These are phyloP conservation scores for Tetranychus truncatus DNA, from an alignment of 2,888 invertebrate genomes.

Conservation along the genomic window DNA sequence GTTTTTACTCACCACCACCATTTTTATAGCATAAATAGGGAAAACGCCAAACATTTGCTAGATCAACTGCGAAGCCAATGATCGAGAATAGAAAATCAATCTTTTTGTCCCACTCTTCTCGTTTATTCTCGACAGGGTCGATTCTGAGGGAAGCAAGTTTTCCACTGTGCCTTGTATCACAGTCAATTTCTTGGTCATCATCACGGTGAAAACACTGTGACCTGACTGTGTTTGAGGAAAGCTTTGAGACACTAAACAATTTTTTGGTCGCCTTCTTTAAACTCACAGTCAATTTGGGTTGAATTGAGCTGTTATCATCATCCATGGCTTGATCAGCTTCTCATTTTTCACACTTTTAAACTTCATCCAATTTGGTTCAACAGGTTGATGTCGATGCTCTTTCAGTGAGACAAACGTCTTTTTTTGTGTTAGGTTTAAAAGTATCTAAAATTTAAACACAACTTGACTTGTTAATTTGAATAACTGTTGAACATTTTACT, in stretches of 20 bases:
- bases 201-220: neutral
- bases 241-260: neutral
- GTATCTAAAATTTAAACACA: too few relatives aligned
- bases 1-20: conserved; percentile 32
- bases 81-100: conserved; percentile 22
- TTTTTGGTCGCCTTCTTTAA: conserved; percentile 10
- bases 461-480: too few relatives aligned
- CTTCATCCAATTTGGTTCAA: neutral
- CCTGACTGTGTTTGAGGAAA: neutral
- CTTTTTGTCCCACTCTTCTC: conserved; percentile 22
- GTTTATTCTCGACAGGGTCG: too few relatives aligned
- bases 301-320: neutral
- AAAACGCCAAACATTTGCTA: conserved; percentile 35
- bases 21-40: conserved; percentile 35
- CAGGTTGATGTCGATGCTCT: too few relatives aligned
- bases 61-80: conserved; percentile 33
- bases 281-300: neutral
- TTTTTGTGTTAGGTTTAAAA: too few relatives aligned
- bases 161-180: neutral
- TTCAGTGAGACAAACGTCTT: too few relatives aligned
- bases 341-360: too few relatives aligned
- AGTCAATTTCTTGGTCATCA: neutral
- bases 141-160: neutral
- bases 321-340: neutral
- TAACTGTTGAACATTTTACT: too few relatives aligned